phyloP scores from a whole-genome alignment of 1,140 invertebrate species.

The Melipona quadrifasciata region DNA sequence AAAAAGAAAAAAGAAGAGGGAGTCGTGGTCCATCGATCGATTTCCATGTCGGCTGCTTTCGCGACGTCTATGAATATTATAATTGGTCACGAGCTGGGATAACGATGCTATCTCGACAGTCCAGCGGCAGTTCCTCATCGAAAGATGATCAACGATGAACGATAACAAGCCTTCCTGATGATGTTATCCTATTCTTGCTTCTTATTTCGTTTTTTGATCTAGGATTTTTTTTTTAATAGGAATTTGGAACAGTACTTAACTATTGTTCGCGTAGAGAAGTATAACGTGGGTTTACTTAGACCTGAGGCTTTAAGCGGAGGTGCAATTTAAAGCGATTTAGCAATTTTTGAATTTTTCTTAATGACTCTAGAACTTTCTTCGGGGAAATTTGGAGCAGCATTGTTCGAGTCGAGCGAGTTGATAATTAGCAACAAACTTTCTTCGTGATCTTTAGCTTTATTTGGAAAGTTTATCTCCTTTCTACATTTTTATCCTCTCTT shows the following conservation, averaged over 20 bases:
- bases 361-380: too few species aligned
- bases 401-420: too few species aligned
- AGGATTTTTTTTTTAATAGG: neutral
- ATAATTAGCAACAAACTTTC: too few species aligned
- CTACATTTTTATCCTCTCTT: too few species aligned
- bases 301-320: too few species aligned
- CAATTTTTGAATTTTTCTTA: too few species aligned
- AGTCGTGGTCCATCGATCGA: neutral
- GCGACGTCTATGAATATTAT: slow-evolving; percentile 2
- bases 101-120: slow-evolving; percentile 2
- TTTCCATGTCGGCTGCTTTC: slow-evolving; percentile 34
- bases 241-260: neutral
- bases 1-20: neutral
- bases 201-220: neutral
- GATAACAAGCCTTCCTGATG: neutral
- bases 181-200: neutral
- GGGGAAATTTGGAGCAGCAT: too few species aligned
- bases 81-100: slow-evolving; percentile 42
- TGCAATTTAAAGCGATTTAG: neutral
- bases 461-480: too few species aligned
- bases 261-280: neutral
- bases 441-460: too few species aligned
- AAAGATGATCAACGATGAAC: neutral
- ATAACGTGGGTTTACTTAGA: neutral
- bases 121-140: neutral